phyloP scores from a whole-genome alignment of 2,888 invertebrate species.

The Zaprionus obscuricornis region DNA sequence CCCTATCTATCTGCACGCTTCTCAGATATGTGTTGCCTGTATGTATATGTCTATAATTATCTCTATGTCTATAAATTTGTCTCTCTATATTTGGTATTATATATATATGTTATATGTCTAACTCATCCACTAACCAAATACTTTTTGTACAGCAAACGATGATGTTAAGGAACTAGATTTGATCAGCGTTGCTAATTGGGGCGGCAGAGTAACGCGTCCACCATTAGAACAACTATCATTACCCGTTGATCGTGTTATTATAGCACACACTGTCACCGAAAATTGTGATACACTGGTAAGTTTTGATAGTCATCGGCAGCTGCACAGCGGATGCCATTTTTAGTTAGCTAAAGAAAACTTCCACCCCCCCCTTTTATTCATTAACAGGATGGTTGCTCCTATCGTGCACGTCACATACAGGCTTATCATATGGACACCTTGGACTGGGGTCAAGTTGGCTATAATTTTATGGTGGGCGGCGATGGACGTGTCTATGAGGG shows the following conservation, averaged over 20 bases:
- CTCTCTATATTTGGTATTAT: too few species aligned
- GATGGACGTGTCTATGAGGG: constrained; percentile 90
- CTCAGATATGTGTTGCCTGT: constrained; percentile 13
- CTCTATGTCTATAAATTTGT: too few species aligned
- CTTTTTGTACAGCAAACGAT: constrained; percentile 31
- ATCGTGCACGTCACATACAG: constrained; percentile 84
- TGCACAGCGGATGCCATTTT: too few species aligned
- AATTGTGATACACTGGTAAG: constrained; percentile 85
- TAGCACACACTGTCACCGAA: constrained; percentile 87
- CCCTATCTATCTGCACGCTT: constrained; percentile 30
- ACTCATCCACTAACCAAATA: constrained; percentile 39
- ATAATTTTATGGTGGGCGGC: constrained; percentile 91
- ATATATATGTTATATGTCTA: constrained; percentile 10
- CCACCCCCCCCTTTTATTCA: too few species aligned
- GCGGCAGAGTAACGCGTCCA: constrained; percentile 86
- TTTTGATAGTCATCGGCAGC: too few species aligned
- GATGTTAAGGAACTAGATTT: constrained; percentile 83
- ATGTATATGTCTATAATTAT: too few species aligned
- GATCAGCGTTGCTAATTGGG: constrained; percentile 87
- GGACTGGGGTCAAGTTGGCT: constrained; percentile 88
- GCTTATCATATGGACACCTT: constrained; percentile 87
- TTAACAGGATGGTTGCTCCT: constrained; percentile 86
- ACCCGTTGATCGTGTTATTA: constrained; percentile 85
- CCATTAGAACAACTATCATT: constrained; percentile 83
- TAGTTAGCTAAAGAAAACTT: too few species aligned